Base-by-base conservation (phyloP, 2,113 vertebrate species). In the Scalopus aquaticus region DNA sequence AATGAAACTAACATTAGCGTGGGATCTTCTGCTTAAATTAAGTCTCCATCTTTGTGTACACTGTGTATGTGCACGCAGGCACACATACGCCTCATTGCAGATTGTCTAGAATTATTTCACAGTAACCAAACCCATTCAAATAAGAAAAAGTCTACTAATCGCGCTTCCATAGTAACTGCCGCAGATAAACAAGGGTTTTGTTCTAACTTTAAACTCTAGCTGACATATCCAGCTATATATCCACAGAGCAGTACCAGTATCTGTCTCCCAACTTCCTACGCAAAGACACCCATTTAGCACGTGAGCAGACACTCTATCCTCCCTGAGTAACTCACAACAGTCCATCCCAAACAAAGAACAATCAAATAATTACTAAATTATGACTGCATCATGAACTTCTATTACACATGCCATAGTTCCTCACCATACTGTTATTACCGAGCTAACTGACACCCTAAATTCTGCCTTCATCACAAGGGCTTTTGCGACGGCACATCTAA, bases 51-150 rank as follows among this genome's bases (percentile, higher is more conserved):
- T 39, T 12, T 32, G 49, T 37, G 16, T 35, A 24, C 20, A n/a
- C 10, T 19, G 15, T 46, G 6, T 20, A 24, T n/a, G 12, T 0
- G 54, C 0, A n/a, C 6, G 54, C 28, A 46, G 32, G 10, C 9
- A 87, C 51, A 64, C 7, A 56, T 24, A 46, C 1, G 22, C 42
- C 28, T 85, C 42, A 73, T 0, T 91, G 39, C 2, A 85, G n/a
- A 44, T 28, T 73, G 5, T 42, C 73, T 46, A 35, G 28, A 83
- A 64, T 54, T 74, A 70, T 73, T 91, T 93, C 69, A 26, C 12
- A 60, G 37, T 0, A 64, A 67, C 26, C 70, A 35, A 49, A 16
- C 9, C 62, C 67, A 82, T 44, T 28, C 87, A 91, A 84, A 49
- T 81, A 46, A 76, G 62, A 89, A 56, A 64, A 77, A 89, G 37